Conservation (phyloP, 2,888 invertebrate genomes). For the Pedicia rivosa region DNA sequence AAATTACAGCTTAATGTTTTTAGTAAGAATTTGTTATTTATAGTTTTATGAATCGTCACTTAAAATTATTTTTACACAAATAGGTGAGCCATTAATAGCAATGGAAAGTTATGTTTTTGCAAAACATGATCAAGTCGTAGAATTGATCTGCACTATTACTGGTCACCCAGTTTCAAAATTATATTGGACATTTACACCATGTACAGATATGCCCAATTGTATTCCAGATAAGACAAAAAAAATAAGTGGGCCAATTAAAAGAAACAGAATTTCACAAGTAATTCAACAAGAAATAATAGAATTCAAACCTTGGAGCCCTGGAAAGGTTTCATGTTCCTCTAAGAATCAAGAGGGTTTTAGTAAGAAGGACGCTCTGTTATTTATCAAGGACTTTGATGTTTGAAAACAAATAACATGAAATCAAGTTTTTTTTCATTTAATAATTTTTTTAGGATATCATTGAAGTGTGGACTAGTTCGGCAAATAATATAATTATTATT, state of each 20-base stretch:
- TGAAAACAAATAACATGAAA: neutral
- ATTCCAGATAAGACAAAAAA: conserved; percentile 10
- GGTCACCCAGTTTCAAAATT: conserved; percentile 41
- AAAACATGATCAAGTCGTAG: conserved; percentile 25
- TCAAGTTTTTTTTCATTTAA: neutral
- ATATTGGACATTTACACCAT: conserved; percentile 36
- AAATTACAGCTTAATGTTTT: conserved; percentile 36
- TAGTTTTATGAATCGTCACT: neutral
- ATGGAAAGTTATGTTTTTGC: conserved; percentile 29
- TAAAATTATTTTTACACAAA: conserved; percentile 14
- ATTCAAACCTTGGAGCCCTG: conserved; percentile 28
- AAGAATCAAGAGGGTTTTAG: conserved; percentile 26
- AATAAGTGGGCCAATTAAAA: neutral
- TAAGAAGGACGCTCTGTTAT: conserved; percentile 18
- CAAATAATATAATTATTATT: conserved; percentile 29
- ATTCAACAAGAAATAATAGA: conserved; percentile 14
- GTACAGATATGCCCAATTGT: conserved; percentile 28
- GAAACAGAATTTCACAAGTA: neutral
- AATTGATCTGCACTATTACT: conserved; percentile 35
- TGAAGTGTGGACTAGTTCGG: conserved; percentile 29
- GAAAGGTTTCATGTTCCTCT: conserved; percentile 31
- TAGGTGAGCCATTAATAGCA: conserved; percentile 34
- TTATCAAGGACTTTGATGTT: conserved; percentile 24
- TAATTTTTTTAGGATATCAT: conserved; percentile 18
- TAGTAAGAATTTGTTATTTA: conserved; percentile 22